Evolutionary conservation across 2,888 invertebrate genomes (phyloP), one percentile per base, ranked within the genome.

Genomic region (Lagria hirta): DNA sequence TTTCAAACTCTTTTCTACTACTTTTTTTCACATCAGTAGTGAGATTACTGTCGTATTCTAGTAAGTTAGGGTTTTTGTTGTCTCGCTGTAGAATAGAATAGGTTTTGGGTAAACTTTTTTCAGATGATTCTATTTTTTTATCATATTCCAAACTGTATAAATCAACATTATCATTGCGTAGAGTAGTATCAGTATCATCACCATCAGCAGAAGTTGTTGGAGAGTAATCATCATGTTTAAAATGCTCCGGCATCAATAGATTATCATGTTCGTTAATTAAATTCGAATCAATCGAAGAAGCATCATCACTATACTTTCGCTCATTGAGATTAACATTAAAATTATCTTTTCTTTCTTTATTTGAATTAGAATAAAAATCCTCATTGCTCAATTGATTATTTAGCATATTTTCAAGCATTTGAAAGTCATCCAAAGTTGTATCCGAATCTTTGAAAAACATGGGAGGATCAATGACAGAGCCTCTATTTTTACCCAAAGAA

Each of bases 201-300:
- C n/a, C n/a, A n/a, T n/a, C n/a, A n/a, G 50, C 48, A 7, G 57
- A 60, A n/a, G 61, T 61, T 13, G 55, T 56, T 1, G 66, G 63
- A 5, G 66, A 67, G 18, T 51, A 57, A 29, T 61, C 54, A 35
- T 64, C 61, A 6, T 50, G 36, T 40, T 55, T 49, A 18, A 61
- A 54, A 52, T 64, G 53, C 22, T 68, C 68, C 7, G 70, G 70
- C 32, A 84, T 79, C 10, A 82, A 78, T 32, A 84, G 72, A 71
- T 84, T 83, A 66, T 84, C 84, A 65, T 80, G 81, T 70, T 81
- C 81, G 66, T 85, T 84, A 43, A 84, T 84, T 43, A 84, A 73
- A 55, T 75, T 72, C 15, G 79, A 79, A 63, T 81, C 80, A 47
- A 80, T 79, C 13, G 74, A 72, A 1, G 50, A 58, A 37, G 60